A percentile compares a stretch with the other conserved stretches of the same genome.
Evolutionary conservation across 2,113 vertebrate species (phyloP).

Genomic region (Hemibagrus wyckioides): DNA sequence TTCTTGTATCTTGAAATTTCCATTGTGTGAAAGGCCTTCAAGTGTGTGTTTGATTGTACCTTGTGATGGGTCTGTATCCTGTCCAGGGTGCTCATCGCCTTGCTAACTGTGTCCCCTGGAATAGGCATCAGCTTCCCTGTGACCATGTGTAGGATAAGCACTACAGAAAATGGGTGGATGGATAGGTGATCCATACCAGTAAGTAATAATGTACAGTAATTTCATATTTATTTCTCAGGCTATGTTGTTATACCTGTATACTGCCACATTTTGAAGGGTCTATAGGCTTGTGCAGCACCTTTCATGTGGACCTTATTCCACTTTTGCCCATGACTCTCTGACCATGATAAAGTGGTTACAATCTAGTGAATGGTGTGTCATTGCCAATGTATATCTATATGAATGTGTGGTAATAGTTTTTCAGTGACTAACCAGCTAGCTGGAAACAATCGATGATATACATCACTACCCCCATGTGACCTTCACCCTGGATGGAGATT

Average conservation of each 20-base stretch:
- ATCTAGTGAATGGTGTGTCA: neutral
- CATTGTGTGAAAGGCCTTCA: too few species aligned
- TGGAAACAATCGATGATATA: neutral
- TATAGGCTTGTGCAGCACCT: neutral
- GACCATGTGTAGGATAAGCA: too few species aligned
- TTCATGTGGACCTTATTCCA: neutral
- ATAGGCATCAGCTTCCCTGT: too few species aligned
- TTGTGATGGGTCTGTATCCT: too few species aligned
- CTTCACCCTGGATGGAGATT: neutral
- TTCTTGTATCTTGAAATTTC: too few species aligned
- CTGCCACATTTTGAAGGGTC: neutral
- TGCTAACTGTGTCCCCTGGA: too few species aligned
- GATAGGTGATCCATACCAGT: neutral
- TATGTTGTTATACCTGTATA: neutral
- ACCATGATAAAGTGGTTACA: neutral
- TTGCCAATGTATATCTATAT: neutral
- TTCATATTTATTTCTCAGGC: neutral
- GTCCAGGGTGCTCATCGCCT: too few species aligned
- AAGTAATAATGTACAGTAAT: neutral
- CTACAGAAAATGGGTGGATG: too few species aligned
- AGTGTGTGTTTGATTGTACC: too few species aligned
- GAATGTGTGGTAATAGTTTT: neutral
- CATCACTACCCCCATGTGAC: neutral
- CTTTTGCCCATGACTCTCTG: neutral
- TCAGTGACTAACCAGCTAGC: neutral